Evolutionary conservation across 2,797 vertebrate genomes (phyloP).

Genomic region (Coregonus ussuriensis): DNA sequence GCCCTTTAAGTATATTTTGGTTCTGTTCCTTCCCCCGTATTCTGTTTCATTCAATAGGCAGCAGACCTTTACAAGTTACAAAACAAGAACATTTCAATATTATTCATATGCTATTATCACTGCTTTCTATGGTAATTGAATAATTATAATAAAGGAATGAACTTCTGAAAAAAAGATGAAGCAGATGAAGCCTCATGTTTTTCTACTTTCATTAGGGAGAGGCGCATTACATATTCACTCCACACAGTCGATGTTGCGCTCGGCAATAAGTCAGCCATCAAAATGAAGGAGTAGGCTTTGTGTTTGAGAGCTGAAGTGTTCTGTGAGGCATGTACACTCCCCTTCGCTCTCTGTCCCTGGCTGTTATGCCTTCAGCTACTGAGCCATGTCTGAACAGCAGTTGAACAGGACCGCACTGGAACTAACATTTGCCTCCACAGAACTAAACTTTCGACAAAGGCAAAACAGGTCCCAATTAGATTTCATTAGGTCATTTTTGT

Average conservation of each 20-base stretch:
- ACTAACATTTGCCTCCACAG: conserved; percentile 26
- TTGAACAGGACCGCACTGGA: conserved; percentile 9
- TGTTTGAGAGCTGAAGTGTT: conserved; percentile 28
- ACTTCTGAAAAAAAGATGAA: neutral
- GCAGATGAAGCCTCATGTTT: neutral
- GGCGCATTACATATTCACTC: neutral
- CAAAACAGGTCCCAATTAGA: conserved; percentile 32
- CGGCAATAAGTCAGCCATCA: conserved; percentile 12
- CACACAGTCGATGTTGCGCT: neutral
- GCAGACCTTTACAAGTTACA: conserved; percentile 8
- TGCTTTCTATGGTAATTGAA: conserved; percentile 5
- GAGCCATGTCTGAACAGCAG: conserved; percentile 32
- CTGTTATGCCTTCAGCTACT: conserved; percentile 10
- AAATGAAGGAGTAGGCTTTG: conserved; percentile 40
- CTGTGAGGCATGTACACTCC: conserved; percentile 26
- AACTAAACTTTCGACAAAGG: conserved; percentile 1
- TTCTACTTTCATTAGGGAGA: neutral
- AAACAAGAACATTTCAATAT: neutral
- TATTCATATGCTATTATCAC: neutral
- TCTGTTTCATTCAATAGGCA: conserved; percentile 12
- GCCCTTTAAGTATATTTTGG: conserved; percentile 5
- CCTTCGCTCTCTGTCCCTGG: conserved; percentile 2
- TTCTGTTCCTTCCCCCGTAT: neutral
- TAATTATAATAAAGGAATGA: conserved; percentile 10
- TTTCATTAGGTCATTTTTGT: conserved; percentile 31